These are phyloP conservation scores for Tetanocera ferruginea DNA, from an alignment of 2,888 invertebrate species.

Conservation along the genomic window DNA sequence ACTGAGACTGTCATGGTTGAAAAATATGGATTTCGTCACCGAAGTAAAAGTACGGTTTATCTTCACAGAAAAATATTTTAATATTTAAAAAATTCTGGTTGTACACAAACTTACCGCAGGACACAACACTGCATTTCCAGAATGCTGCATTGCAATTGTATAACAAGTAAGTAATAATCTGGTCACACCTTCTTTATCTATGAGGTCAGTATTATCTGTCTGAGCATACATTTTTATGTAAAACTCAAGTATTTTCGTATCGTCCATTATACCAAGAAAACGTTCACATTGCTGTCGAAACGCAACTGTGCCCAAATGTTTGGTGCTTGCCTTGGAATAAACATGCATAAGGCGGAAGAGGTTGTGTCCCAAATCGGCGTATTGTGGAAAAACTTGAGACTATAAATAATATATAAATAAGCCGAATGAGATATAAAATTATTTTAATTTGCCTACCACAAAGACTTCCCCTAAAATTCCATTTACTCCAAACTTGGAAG, in stretches of 20 bases:
- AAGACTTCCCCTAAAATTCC: conserved; percentile 76
- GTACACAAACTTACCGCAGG: conserved; percentile 68
- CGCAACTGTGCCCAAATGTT: conserved; percentile 74
- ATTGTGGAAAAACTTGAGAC: conserved; percentile 84
- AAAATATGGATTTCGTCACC: conserved; percentile 85
- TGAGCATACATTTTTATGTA: conserved; percentile 78
- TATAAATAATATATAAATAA: conserved; percentile 63
- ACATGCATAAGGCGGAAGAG: conserved; percentile 77
- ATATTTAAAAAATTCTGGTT: background rate
- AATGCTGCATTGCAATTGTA: conserved; percentile 84
- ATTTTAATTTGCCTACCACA: conserved; percentile 58
- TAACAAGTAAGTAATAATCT: conserved; percentile 81
- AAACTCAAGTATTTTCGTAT: conserved; percentile 75
- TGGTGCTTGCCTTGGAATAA: conserved; percentile 74
- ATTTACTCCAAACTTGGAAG: conserved; percentile 78
- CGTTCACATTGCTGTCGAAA: conserved; percentile 83
- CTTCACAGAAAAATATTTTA: conserved; percentile 58
- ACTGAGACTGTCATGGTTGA: conserved; percentile 81
- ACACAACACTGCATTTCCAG: conserved; percentile 76
- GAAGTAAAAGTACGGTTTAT: conserved; percentile 80
- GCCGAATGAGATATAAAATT: background rate
- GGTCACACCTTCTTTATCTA: conserved; percentile 77
- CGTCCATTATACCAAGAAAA: conserved; percentile 74
- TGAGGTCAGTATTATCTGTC: conserved; percentile 72
- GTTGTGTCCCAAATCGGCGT: conserved; percentile 79